Evolutionary conservation across 2,888 invertebrate genomes (phyloP).

Genomic region (Rhamphomyia laevipes): DNA sequence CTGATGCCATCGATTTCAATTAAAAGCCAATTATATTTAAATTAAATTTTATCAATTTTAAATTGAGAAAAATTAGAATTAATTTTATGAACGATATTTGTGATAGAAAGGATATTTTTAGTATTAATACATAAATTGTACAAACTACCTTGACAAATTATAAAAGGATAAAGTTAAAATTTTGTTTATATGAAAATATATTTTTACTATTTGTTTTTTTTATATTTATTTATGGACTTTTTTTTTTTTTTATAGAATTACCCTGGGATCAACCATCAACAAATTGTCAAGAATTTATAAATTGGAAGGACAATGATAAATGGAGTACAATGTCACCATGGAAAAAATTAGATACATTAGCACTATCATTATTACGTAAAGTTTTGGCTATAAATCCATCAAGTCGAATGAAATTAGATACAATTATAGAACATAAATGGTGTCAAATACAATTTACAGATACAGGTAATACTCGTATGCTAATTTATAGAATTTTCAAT

Average conservation of each 20-base stretch:
- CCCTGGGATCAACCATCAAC: constrained; percentile 84
- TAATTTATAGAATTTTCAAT: not conserved
- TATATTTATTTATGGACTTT: constrained; percentile 12
- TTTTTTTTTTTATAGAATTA: constrained; percentile 52
- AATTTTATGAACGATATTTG: too few relatives aligned
- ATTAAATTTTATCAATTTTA: too few relatives aligned
- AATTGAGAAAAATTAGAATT: too few relatives aligned
- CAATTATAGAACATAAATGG: constrained; percentile 70
- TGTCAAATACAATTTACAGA: constrained; percentile 39
- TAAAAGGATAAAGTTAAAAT: not conserved
- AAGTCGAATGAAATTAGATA: constrained; percentile 51
- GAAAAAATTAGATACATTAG: constrained; percentile 66
- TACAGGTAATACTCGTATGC: constrained; percentile 40
- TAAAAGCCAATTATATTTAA: too few relatives aligned
- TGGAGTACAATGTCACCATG: constrained; percentile 61
- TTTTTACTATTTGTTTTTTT: constrained; percentile 1
- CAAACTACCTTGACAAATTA: too few relatives aligned
- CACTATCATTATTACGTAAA: constrained; percentile 62
- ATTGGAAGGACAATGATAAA: constrained; percentile 57
- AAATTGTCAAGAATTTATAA: constrained; percentile 57
- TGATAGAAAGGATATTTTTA: too few relatives aligned
- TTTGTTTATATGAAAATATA: not conserved
- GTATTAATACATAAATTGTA: too few relatives aligned
- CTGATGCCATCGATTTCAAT: too few relatives aligned
- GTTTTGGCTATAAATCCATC: constrained; percentile 58